Evolutionary conservation across 2,113 vertebrate species (phyloP).

Genomic region (Eulemur macaco): DNA sequence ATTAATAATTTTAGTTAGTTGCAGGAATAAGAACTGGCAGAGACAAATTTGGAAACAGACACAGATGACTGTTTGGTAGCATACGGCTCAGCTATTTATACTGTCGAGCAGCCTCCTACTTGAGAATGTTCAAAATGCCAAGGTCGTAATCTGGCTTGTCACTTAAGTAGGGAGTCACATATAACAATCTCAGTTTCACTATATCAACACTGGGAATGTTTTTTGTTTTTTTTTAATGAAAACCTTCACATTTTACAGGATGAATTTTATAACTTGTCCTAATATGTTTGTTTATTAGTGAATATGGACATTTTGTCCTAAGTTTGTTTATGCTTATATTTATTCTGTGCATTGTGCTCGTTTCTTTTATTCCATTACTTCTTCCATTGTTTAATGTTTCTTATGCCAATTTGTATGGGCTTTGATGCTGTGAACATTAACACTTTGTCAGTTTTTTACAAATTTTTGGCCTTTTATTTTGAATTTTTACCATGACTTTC

Average conservation of each 20-base stretch:
- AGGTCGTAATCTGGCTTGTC: neutral
- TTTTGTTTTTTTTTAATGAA: neutral
- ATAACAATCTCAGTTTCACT: neutral
- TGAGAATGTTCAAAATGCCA: neutral
- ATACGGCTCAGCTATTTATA: neutral
- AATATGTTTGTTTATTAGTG: neutral
- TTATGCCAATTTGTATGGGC: neutral
- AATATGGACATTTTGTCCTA: neutral
- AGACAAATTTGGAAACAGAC: neutral
- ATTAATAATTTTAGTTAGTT: neutral
- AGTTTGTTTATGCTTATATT: neutral
- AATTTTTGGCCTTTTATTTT: neutral
- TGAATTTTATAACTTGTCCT: neutral
- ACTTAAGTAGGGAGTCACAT: neutral
- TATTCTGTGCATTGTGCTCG: neutral
- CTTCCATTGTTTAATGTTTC: constrained; percentile 3
- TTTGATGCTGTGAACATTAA: neutral
- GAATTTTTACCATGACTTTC: neutral
- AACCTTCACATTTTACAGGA: neutral
- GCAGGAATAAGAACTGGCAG: neutral
- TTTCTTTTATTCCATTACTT: neutral
- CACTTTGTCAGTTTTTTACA: neutral
- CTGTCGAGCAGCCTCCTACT: neutral
- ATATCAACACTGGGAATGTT: neutral
- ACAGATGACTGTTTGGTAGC: neutral